Conservation (phyloP, 2,888 invertebrate genomes). For the Chouioia cunea region DNA sequence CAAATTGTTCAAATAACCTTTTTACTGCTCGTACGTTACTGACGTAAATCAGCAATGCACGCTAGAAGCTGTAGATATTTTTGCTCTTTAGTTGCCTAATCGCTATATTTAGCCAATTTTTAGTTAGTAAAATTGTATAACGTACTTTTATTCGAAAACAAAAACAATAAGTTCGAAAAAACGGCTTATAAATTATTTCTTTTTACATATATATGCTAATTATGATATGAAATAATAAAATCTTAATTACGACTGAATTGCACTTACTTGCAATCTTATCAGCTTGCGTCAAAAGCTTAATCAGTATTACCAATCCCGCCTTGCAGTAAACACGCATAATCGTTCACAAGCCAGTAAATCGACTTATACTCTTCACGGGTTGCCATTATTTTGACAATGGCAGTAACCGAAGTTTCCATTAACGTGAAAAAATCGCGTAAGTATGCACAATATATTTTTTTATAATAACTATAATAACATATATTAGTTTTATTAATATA, state of each 20-base stretch:
- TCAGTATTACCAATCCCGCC: slow-evolving; percentile 24
- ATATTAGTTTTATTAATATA: neutral
- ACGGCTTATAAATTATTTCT: too few relatives aligned
- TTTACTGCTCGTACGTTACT: too few relatives aligned
- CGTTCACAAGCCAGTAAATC: too few relatives aligned
- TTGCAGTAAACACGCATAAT: neutral
- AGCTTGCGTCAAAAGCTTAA: neutral
- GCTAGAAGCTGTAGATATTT: too few relatives aligned
- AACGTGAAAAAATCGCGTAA: slow-evolving; percentile 25
- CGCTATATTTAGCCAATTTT: too few relatives aligned
- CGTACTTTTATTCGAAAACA: too few relatives aligned
- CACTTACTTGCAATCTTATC: slow-evolving; percentile 15
- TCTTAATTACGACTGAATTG: slow-evolving; percentile 11
- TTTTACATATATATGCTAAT: too few relatives aligned
- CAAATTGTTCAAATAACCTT: too few relatives aligned
- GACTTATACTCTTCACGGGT: neutral
- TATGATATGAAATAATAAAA: too few relatives aligned
- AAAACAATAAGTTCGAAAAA: too few relatives aligned
- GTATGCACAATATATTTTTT: neutral
- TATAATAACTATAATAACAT: neutral
- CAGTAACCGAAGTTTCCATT: neutral
- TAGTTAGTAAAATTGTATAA: too few relatives aligned
- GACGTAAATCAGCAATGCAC: neutral
- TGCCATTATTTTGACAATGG: neutral
- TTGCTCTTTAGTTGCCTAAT: too few relatives aligned